phyloP scores from a whole-genome alignment of 35 echinoderm and acorn worm genomes.

The Apostichopus californicus region DNA sequence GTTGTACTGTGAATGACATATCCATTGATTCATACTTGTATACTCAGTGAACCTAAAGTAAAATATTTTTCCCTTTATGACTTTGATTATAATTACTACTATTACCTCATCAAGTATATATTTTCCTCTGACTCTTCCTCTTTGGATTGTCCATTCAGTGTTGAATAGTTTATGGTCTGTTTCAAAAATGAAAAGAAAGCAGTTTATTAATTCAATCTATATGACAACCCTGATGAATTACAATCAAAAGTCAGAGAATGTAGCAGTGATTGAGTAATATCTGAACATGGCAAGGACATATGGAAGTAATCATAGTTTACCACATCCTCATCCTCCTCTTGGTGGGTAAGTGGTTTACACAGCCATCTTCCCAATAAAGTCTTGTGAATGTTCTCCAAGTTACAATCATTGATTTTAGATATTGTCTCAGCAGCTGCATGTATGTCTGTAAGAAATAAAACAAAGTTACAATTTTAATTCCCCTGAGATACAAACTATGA shows the following conservation, averaged over 20 bases:
- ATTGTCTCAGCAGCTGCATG: conserved; percentile 76
- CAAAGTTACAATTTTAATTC: background rate
- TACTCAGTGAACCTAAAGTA: too few species aligned
- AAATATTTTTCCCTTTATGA: too few species aligned
- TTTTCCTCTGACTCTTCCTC: conserved; percentile 69
- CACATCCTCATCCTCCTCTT: conserved; percentile 62
- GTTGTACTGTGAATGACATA: too few species aligned
- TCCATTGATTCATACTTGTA: too few species aligned
- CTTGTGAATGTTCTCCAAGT: conserved; percentile 72
- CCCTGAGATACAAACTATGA: too few species aligned
- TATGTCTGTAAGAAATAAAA: conserved; percentile 46
- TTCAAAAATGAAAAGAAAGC: conserved; percentile 9
- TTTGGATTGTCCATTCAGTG: background rate
- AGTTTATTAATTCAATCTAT: too few species aligned
- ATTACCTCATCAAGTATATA: conserved; percentile 69
- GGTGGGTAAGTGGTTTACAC: conserved; percentile 45
- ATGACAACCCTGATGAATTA: too few species aligned
- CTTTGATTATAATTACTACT: too few species aligned
- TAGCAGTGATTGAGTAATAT: too few species aligned
- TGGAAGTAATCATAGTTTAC: too few species aligned
- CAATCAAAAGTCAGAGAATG: too few species aligned
- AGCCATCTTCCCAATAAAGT: conserved; percentile 73
- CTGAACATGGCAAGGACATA: too few species aligned
- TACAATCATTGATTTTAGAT: conserved; percentile 73
- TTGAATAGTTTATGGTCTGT: conserved; percentile 42